A percentile compares a stretch with the other conserved stretches of the same genome.
Conservation (phyloP, 92 coral and sea anemone species). For the Meandrina meandrites region DNA sequence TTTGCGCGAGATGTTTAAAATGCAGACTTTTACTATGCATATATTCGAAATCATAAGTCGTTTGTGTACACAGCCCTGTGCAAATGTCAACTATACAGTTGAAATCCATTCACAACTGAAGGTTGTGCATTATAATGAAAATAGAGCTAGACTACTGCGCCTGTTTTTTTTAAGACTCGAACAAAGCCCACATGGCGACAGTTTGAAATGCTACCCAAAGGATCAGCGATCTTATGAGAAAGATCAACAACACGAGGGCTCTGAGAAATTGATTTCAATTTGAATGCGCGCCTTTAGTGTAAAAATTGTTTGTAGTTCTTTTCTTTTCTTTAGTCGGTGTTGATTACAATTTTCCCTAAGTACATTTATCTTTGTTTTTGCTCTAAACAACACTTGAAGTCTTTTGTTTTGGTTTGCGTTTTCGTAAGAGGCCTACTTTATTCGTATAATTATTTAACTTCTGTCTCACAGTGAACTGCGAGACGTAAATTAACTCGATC, state of each 20-base stretch:
- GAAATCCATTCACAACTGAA: not conserved
- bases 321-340: slow-evolving; percentile 7
- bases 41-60: slow-evolving; percentile 31
- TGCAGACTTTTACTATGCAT: slow-evolving; percentile 30
- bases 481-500: too few relatives aligned
- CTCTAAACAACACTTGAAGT: not conserved
- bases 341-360: not conserved
- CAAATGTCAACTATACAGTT: slow-evolving; percentile 28
- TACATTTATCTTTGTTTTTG: not conserved
- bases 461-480: not conserved
- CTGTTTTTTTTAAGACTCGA: not conserved
- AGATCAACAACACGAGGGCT: not conserved
- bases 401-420: not conserved
- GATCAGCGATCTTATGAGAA: slow-evolving; percentile 13
- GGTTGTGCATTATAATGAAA: slow-evolving; percentile 29
- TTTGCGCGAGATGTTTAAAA: not conserved
- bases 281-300: not conserved
- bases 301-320: slow-evolving; percentile 1
- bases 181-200: slow-evolving; percentile 11
- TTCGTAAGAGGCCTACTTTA: not conserved
- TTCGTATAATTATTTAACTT: not conserved
- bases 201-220: not conserved
- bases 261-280: not conserved
- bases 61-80: slow-evolving; percentile 23
- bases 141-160: slow-evolving; percentile 9